Evolutionary conservation across 2,113 vertebrate genomes (phyloP).

Genomic region (Megaceryle maxima): DNA sequence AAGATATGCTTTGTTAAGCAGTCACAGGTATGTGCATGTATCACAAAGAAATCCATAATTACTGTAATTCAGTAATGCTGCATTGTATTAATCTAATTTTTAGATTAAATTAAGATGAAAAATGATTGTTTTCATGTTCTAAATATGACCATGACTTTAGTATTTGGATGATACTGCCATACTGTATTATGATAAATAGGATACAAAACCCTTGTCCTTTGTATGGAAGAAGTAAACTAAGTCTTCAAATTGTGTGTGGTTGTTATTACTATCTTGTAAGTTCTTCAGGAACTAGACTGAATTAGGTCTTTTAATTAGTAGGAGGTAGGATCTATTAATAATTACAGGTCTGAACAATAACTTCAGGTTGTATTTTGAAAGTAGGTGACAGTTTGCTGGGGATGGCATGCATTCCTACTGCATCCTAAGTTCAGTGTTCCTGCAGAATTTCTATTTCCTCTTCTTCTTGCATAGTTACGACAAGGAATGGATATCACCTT

Average conservation of each 20-base stretch:
- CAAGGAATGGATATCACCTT: background rate
- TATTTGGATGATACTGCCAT: background rate
- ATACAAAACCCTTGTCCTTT: background rate
- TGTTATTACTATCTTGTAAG: background rate
- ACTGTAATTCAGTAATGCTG: background rate
- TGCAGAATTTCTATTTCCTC: background rate
- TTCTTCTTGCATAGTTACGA: background rate
- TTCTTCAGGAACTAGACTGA: background rate
- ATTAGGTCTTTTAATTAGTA: background rate
- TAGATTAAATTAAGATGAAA: background rate
- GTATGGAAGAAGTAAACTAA: background rate
- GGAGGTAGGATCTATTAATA: background rate
- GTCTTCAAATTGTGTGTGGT: background rate
- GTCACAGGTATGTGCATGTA: background rate
- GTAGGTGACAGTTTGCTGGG: background rate
- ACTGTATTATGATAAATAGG: background rate
- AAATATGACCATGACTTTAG: background rate
- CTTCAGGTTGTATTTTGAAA: background rate
- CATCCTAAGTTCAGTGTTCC: background rate
- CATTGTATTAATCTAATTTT: background rate
- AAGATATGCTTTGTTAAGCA: background rate
- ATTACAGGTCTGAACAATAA: background rate
- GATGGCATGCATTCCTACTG: background rate
- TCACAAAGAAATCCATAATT: background rate
- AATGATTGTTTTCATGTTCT: background rate